Base-by-base conservation (phyloP, 2,113 vertebrate species). In the Brachypteracias leptosomus region DNA sequence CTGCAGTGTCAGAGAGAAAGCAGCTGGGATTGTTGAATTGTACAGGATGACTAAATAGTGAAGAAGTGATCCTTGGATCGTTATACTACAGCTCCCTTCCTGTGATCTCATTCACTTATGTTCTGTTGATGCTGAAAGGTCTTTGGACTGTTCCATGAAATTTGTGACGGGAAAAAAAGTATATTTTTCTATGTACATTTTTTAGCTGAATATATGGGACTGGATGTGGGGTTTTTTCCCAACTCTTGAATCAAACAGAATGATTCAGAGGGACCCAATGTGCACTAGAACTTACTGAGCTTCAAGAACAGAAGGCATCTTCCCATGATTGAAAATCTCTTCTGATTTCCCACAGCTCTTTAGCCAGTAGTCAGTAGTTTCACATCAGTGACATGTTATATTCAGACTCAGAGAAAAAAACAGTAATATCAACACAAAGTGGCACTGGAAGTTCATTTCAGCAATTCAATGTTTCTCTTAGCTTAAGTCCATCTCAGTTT, bases 1-100 rank as follows among this genome's bases (percentile, higher is more conserved):
- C 71, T 83, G 89, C 92, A 95, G 25, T 62, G 88, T 68, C 88
- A 93, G 55, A 88, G 62, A 61, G 85, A 75, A 84, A 83, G 58
- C 54, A 72, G 42, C 61, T 92, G 22, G 6, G 82, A 42, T 16
- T 90, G 42, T 77, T 85, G 83, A 87, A 20, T 44, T 73, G 33
- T 58, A 46, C 3, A 10, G 33, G 21, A 42, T 61, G 40, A 58
- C 66, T 94, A 91, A 84, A 36, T 35, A 57, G 42, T 58, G 72
- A 91, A 79, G 73, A 90, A 88, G 20, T 68, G 20, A 51, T 58
- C 52, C 67, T 65, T 79, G 7, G 16, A 26, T 87, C 38, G 2
- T 31, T 54, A 14, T 47, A 9, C 28, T 70, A 26, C 18, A 47
- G 21, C 19, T 87, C 24, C 31, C 35, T 77, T 66, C 31, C 62